Evolutionary conservation across 2,113 vertebrate species (phyloP), one percentile per base, ranked within the genome.

Genomic region (Pao palembangensis): DNA sequence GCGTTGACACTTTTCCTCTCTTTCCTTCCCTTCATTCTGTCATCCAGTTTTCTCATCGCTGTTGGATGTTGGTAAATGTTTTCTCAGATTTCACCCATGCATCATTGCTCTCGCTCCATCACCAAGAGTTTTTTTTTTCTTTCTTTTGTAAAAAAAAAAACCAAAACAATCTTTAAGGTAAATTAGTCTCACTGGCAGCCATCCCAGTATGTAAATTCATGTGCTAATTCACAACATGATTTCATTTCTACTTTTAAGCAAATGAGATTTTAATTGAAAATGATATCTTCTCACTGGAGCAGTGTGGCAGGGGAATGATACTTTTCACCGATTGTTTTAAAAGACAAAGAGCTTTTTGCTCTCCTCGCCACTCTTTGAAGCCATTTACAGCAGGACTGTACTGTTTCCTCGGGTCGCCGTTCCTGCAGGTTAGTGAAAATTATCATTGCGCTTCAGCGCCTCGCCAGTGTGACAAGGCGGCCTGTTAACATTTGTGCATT

Each of bases 201-300:
- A 87, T 93, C 94, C 94, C 94, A 85, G 93, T 94, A 95, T 96
- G 96, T 93, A 95, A 95, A 98, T 98, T 94, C 93, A 71, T 94
- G 93, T 95, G 95, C 94, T 96, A 96, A 98, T 97, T 96, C 93
- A 86, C 93, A 93, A 93, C 94, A 92, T 95, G 93, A 94, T 95
- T 98, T 98, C 93, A 94, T 94, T 94, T 95, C 92, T 94, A 94
- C 94, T 95, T 95, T 91, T 90, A 93, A 93, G 94, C 93, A 95
- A 98, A 98, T 98, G 94, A 94, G 93, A 93, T 95, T 96, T 95
- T 96, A 98, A 98, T 96, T 97, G 95, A 96, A 98, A 97, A 94
- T 91, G 92, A 95, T 91, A 93, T 93, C 94, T 93, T 93, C 93
- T 94, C 93, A 86, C 91, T 90, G 90, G 93, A 93, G 91, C 93